These are phyloP conservation scores for Amphipyra tragopoginis DNA, from an alignment of 2,888 invertebrate genomes.

Conservation along the genomic window DNA sequence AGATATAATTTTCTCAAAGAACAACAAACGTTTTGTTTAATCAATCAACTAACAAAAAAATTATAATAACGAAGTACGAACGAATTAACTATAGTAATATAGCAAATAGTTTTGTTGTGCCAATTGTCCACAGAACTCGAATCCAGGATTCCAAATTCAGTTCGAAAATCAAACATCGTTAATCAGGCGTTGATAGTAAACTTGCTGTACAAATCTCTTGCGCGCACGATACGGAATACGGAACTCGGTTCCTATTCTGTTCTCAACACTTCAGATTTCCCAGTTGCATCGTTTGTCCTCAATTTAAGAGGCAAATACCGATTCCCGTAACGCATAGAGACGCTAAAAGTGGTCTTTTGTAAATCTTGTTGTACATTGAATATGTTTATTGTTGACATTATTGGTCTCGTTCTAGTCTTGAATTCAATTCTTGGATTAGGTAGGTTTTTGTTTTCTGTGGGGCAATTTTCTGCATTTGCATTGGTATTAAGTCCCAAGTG, in stretches of 20 bases:
- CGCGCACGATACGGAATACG: slow-evolving; percentile 49
- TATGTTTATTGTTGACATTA: slow-evolving; percentile 3
- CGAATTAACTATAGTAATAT: background rate
- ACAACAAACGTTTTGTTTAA: no score
- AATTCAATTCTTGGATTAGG: no score
- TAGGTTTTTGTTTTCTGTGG: no score
- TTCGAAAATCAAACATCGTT: slow-evolving; percentile 41
- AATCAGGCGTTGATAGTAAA: slow-evolving; percentile 51
- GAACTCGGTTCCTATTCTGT: slow-evolving; percentile 58
- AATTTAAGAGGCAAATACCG: slow-evolving; percentile 72
- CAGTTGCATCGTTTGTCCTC: slow-evolving; percentile 75
- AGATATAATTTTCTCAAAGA: no score
- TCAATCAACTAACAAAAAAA: no score
- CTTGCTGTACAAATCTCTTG: slow-evolving; percentile 53
- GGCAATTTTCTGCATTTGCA: no score
- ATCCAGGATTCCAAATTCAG: slow-evolving; percentile 18
- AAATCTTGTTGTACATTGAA: slow-evolving; percentile 13
- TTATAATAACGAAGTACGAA: no score
- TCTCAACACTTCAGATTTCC: slow-evolving; percentile 75
- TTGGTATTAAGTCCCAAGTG: no score
- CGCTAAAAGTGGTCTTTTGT: slow-evolving; percentile 68
- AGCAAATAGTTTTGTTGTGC: slow-evolving; percentile 4
- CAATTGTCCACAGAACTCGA: slow-evolving; percentile 30
- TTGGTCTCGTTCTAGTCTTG: no score
- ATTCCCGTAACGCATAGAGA: slow-evolving; percentile 60